Evolutionary conservation across 2,113 vertebrate species (phyloP).

Genomic region (Bucco capensis): DNA sequence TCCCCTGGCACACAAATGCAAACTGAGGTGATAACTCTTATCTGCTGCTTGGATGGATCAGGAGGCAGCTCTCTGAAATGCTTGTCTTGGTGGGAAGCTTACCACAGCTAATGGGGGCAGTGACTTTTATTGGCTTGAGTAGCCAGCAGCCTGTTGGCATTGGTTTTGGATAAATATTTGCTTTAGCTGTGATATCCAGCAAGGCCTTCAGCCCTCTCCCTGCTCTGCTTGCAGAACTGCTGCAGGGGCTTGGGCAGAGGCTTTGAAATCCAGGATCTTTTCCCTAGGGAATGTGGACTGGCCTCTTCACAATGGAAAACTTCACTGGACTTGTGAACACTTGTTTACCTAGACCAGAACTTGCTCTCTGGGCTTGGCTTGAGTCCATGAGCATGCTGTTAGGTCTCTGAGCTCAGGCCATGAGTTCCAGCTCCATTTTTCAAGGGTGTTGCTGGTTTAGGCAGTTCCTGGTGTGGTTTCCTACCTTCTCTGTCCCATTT

Average conservation of each 20-base stretch:
- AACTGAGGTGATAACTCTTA: background rate
- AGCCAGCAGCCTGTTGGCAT: background rate
- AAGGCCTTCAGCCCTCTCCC: background rate
- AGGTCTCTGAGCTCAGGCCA: background rate
- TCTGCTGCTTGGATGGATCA: background rate
- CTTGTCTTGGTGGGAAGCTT: background rate
- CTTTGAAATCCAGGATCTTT: background rate
- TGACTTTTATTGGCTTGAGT: background rate
- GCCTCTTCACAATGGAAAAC: background rate
- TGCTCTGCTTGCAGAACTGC: background rate
- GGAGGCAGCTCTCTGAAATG: background rate
- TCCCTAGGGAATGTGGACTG: background rate
- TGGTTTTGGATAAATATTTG: constrained; percentile 7
- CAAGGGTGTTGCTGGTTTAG: background rate
- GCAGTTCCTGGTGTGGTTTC: background rate
- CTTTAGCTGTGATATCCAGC: background rate
- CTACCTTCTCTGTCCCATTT: background rate
- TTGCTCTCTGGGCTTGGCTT: background rate
- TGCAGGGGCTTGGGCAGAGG: background rate
- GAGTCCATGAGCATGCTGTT: background rate
- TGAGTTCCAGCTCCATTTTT: background rate
- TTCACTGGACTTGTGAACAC: background rate
- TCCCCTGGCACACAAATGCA: background rate
- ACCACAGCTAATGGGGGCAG: fast-evolving
- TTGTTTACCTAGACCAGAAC: background rate